Evolutionary conservation across 2,888 invertebrate genomes (phyloP), one percentile per base, ranked within the genome.

Genomic region (Prenolepis imparis): DNA sequence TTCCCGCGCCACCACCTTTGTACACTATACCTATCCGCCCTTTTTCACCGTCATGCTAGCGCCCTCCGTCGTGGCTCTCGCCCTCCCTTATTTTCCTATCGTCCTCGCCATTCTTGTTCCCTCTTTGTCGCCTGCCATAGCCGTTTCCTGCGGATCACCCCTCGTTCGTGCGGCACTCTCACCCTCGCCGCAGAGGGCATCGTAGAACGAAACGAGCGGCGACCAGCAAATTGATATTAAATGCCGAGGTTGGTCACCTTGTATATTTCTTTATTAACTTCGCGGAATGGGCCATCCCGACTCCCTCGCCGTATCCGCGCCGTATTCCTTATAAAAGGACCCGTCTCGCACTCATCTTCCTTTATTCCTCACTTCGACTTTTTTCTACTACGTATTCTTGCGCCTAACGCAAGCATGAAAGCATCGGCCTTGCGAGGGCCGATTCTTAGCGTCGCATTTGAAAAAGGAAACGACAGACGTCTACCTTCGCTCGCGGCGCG

Each of bases 211-310:
- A 84, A 91, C 87, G 91, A 90, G 89, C 86, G 88, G 84, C 83
- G 89, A 84, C 78, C 87, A 90, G 93, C 93, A 94, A 94, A 94
- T 94, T 94, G 94, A 93, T 93, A 93, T 93, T 93, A 93, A 94
- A 93, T 93, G 93, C 92, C 91, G 87, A 91, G 91, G 91, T 90
- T 92, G 93, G 92, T 93, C 93, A 93, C 92, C 93, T 93, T 93
- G 93, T 93, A 92, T 93, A 93, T 93, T 92, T 93, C 93, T 93
- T 93, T 93, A 93, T 93, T 93, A 93, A 93, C 93, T 92, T 86
- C 84, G 85, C 83, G 85, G 84, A 89, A 90, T 88, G 91, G 86
- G 84, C 90, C 86, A 81, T 83, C 66, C 75, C 75, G 61, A 74
- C 74, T 63, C 64, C 59, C 80, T 82, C 85, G 82, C 73, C 61